A percentile compares a stretch with the other conserved stretches of the same genome.
phyloP scores from a whole-genome alignment of 37 sponge, comb jelly and placozoan genomes.

The Beroe ovata region DNA sequence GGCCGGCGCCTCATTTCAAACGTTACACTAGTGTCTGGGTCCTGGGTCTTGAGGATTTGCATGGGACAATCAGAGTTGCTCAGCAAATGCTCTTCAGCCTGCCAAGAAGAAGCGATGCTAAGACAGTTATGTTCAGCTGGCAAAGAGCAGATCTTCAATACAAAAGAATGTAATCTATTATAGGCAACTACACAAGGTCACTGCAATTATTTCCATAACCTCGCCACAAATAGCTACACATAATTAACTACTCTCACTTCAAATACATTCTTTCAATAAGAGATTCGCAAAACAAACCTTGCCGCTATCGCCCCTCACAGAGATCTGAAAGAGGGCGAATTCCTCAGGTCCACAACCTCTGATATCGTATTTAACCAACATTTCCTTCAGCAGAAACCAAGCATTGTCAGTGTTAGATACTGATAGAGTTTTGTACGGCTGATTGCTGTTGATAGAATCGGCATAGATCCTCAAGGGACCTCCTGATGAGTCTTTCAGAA shows the following conservation, averaged over 20 bases:
- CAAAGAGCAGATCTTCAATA: no score
- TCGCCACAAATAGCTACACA: no score
- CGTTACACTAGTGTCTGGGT: conserved; percentile 29
- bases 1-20: conserved; percentile 44
- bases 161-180: no score
- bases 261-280: no score
- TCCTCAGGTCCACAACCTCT: conserved; percentile 64
- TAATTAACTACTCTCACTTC: no score
- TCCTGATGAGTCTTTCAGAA: conserved; percentile 44
- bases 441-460: conserved; percentile 40
- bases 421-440: conserved; percentile 51
- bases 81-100: conserved; percentile 50
- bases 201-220: no score
- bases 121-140: no score
- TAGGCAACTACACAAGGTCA: no score
- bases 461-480: conserved; percentile 40
- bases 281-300: no score
- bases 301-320: conserved; percentile 38
- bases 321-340: conserved; percentile 62
- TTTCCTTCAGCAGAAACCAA: conserved; percentile 59
- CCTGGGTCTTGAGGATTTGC: conserved; percentile 11
- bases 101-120: not conserved
- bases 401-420: conserved; percentile 46
- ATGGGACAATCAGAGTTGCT: conserved; percentile 52
- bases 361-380: conserved; percentile 65